These are phyloP conservation scores for Pao palembangensis DNA, from an alignment of 2,113 vertebrate genomes.

Conservation along the genomic window DNA sequence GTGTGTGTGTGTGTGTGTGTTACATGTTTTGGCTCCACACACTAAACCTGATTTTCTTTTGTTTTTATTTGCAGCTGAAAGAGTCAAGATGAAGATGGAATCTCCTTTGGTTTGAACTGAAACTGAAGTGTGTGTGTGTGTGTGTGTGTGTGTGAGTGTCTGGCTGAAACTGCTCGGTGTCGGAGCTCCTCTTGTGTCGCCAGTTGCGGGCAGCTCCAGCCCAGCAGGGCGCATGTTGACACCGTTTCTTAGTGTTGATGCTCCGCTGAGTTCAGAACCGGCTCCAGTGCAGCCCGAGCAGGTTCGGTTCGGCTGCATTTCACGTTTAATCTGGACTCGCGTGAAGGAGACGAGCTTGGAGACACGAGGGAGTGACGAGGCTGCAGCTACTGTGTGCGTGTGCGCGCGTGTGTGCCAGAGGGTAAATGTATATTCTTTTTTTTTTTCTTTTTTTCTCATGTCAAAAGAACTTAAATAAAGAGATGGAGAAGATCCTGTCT, in stretches of 20 bases:
- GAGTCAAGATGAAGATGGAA: no score
- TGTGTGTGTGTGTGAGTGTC: no score
- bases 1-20: no score
- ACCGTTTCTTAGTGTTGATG: conserved; percentile 52
- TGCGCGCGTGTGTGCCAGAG: background rate
- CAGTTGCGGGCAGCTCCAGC: conserved; percentile 29
- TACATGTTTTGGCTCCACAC: no score
- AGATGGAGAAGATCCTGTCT: conserved; percentile 27
- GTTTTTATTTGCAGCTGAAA: no score
- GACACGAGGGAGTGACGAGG: no score
- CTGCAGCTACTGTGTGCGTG: background rate
- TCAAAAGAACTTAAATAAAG: no score
- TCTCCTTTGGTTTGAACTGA: conserved; percentile 1
- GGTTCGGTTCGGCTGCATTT: conserved; percentile 24
- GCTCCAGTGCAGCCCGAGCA: conserved; percentile 3
- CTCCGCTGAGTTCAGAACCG: conserved; percentile 26
- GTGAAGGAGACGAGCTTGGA: background rate
- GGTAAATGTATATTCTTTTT: no score
- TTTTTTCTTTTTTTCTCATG: no score
- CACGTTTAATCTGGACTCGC: conserved; percentile 48
- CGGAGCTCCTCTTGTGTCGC: conserved; percentile 37
- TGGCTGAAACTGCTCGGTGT: no score
- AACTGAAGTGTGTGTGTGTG: no score
- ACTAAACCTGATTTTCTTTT: no score
- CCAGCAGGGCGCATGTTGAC: background rate